Base-by-base conservation (phyloP, 2,113 vertebrate species). In the Corythornis vintsioides region DNA sequence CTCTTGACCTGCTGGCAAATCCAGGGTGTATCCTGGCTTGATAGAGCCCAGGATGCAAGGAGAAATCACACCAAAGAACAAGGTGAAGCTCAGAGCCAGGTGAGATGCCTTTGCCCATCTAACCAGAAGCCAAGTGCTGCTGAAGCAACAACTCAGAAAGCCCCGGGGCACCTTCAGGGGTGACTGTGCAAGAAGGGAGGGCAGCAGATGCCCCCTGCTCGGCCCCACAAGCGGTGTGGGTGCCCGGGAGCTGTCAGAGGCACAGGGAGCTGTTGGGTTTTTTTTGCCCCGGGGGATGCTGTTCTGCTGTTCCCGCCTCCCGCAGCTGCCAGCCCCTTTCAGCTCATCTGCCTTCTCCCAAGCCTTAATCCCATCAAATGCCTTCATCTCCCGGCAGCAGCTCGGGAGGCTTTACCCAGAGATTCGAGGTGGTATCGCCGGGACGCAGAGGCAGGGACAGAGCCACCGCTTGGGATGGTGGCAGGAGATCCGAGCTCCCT, bases 61-160 rank as follows among this genome's bases (percentile, higher is more conserved):
- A 38, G 48, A 76, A 88, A 69, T 9, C 7, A 8, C 19, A 12
- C 6, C 6, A 18, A 47, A 31, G 31, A 17, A 8, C 24, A 13
- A 4, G 7, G 9, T 0, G 3, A 59, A 22, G 31, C 6, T 47
- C 1, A 57, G 67, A 12, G 31, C 24, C 10, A 24, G 40, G 5
- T 45, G 9, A 19, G 80, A 74, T 2, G 45, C 5, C 11, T 82
- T 14, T 50, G 38, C 38, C 38, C 38, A 38, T 38, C 38, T 38
- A 38, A 38, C 35, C 35, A 35, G 35, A 35, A 33, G 33, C 33
- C 33, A 7, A 35, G 35, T 35, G 3, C 20, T 26, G 72, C 91
- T 81, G 66, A 81, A 96, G 74, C n/a, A 94, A 86, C 89, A 60
- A 59, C 69, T 12, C 0, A 77, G 93, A 90, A 87, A 94, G 91